Evolutionary conservation across 2,797 vertebrate species (phyloP).

Genomic region (Esox masquinongy): DNA sequence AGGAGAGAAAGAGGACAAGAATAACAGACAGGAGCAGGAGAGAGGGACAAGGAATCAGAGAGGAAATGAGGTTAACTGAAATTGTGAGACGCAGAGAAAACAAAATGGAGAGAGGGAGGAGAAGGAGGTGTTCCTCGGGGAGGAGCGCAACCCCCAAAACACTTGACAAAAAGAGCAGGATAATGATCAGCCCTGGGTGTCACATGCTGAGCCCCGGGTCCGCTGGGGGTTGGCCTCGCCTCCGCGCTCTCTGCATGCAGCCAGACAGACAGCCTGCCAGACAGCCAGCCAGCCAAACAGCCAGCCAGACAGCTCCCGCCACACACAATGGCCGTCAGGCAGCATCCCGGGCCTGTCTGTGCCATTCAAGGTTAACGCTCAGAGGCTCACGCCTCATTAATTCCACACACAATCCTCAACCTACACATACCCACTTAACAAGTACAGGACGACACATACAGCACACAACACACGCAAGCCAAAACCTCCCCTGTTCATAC

Average conservation of each 20-base stretch:
- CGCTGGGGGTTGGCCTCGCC: background rate
- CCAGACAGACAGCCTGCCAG: background rate
- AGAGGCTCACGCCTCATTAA: background rate
- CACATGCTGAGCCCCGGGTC: slow-evolving; percentile 3
- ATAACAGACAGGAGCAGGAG: too few species aligned
- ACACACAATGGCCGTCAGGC: background rate
- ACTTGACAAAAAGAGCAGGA: slow-evolving; percentile 12
- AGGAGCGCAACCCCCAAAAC: background rate
- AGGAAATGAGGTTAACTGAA: too few species aligned
- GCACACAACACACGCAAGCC: background rate
- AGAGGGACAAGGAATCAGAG: too few species aligned
- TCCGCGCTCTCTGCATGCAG: background rate
- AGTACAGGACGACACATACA: background rate
- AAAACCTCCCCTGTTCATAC: background rate
- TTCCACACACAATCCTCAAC: slow-evolving; percentile 1
- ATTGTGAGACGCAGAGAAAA: background rate
- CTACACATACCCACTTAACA: background rate
- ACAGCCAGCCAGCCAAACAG: too few species aligned
- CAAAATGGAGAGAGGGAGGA: background rate
- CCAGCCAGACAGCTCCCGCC: background rate
- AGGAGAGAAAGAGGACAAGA: background rate
- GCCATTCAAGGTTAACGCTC: background rate
- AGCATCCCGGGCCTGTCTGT: background rate
- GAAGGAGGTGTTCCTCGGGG: background rate
- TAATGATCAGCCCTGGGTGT: slow-evolving; percentile 1